phyloP scores from a whole-genome alignment of 2,113 vertebrate species.

The Antechinus flavipes region DNA sequence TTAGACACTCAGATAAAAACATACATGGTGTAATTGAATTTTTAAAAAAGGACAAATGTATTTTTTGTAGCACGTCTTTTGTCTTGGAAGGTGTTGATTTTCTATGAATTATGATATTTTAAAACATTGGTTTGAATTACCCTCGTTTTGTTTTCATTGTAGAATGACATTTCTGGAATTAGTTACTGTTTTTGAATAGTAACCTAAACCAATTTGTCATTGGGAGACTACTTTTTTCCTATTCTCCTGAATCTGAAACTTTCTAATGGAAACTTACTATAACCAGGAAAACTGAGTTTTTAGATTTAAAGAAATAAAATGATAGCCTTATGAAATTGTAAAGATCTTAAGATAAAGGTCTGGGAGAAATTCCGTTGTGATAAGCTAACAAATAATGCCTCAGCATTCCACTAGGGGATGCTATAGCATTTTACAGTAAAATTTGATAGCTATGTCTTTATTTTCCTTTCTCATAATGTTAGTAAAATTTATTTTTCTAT shows the following conservation, averaged over 20 bases:
- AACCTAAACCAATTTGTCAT: background rate
- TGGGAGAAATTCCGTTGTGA: background rate
- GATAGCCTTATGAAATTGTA: background rate
- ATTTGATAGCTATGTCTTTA: background rate
- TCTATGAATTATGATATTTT: background rate
- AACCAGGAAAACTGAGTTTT: background rate
- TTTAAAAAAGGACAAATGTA: too few relatives aligned
- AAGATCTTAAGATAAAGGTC: conserved; percentile 17
- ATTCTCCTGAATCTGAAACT: background rate
- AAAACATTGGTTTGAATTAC: background rate
- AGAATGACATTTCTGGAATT: background rate
- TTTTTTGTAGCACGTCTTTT: background rate
- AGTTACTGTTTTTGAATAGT: background rate
- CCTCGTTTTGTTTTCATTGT: background rate
- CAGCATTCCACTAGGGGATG: conserved; percentile 83
- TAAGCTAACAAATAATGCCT: conserved; percentile 47
- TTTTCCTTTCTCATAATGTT: conserved; percentile 40
- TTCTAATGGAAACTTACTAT: background rate
- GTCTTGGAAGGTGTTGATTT: background rate
- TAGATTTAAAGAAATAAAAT: background rate
- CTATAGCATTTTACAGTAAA: conserved; percentile 67
- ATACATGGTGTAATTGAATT: background rate
- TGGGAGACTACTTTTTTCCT: background rate
- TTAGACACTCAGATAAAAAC: background rate
- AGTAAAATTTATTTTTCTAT: background rate